A percentile compares a stretch with the other conserved stretches of the same genome.
Conservation (phyloP, 2,888 invertebrate genomes). For the Melanostoma mellinum region DNA sequence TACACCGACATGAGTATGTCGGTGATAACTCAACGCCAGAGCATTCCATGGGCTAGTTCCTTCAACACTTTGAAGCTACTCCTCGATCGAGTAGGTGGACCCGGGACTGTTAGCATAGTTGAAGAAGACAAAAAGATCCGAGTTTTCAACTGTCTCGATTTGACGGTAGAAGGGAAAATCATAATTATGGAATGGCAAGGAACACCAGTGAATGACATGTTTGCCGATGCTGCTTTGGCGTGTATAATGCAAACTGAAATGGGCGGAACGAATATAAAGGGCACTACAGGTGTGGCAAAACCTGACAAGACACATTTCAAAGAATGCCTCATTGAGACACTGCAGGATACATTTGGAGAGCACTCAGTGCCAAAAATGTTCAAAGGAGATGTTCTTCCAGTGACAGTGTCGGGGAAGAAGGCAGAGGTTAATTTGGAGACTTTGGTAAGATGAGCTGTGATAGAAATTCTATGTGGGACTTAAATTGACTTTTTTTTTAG, state of each 20-base stretch:
- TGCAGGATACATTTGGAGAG: conserved; percentile 96
- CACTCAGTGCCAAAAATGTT: conserved; percentile 96
- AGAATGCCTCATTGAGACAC: conserved; percentile 83
- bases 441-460: conserved; percentile 82
- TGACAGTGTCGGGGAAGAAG: conserved; percentile 91
- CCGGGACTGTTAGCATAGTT: conserved; percentile 86
- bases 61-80: conserved; percentile 88
- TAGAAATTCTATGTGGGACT: not conserved
- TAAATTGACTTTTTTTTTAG: conserved; percentile 79
- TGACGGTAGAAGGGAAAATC: conserved; percentile 90
- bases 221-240: conserved; percentile 96
- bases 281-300: conserved; percentile 86
- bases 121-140: conserved; percentile 89
- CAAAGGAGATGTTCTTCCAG: conserved; percentile 93
- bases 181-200: conserved; percentile 97
- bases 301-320: conserved; percentile 96
- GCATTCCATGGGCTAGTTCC: conserved; percentile 89
- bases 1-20: conserved; percentile 98
- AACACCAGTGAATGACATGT: conserved; percentile 98
- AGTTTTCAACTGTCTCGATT: conserved; percentile 92
- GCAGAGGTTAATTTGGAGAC: conserved; percentile 93
- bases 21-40: conserved; percentile 95
- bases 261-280: conserved; percentile 85
- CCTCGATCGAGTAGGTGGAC: conserved; percentile 89
- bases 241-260: conserved; percentile 92